Conservation (phyloP, 2,888 invertebrate species). For the Tineola bisselliella region DNA sequence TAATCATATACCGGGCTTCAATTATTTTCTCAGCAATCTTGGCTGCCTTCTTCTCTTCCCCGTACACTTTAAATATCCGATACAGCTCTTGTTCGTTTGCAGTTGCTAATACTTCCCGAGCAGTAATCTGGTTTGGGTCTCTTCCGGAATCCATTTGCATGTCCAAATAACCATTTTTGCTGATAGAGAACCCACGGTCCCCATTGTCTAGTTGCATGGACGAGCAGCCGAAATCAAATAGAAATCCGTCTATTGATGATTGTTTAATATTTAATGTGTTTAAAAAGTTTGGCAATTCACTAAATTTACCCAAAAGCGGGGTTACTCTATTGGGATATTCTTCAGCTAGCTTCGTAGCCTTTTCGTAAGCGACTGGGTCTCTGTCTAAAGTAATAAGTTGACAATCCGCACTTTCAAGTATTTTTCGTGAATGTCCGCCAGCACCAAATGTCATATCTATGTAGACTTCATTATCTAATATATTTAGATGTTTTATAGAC, state of each 20-base stretch:
- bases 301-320: slow-evolving; percentile 88
- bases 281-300: slow-evolving; percentile 80
- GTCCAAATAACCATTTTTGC: slow-evolving; percentile 87
- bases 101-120: slow-evolving; percentile 85
- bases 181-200: slow-evolving; percentile 86
- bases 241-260: slow-evolving; percentile 82
- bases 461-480: slow-evolving; percentile 70
- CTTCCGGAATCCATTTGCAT: slow-evolving; percentile 93
- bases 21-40: slow-evolving; percentile 89
- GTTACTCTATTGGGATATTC: slow-evolving; percentile 76
- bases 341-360: slow-evolving; percentile 72
- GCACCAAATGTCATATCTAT: slow-evolving; percentile 97
- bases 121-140: slow-evolving; percentile 78
- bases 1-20: slow-evolving; percentile 80
- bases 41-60: slow-evolving; percentile 88
- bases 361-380: slow-evolving; percentile 81
- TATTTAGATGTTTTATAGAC: slow-evolving; percentile 74
- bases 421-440: slow-evolving; percentile 85
- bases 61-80: slow-evolving; percentile 89
- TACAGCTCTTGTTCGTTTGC: slow-evolving; percentile 81
- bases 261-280: slow-evolving; percentile 64
- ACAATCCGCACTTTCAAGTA: slow-evolving; percentile 74
- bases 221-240: slow-evolving; percentile 95
- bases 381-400: slow-evolving; percentile 86
- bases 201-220: slow-evolving; percentile 93